These are phyloP conservation scores for Lytechinus pictus DNA, from an alignment of 35 echinoderm and acorn worm species.

Conservation along the genomic window DNA sequence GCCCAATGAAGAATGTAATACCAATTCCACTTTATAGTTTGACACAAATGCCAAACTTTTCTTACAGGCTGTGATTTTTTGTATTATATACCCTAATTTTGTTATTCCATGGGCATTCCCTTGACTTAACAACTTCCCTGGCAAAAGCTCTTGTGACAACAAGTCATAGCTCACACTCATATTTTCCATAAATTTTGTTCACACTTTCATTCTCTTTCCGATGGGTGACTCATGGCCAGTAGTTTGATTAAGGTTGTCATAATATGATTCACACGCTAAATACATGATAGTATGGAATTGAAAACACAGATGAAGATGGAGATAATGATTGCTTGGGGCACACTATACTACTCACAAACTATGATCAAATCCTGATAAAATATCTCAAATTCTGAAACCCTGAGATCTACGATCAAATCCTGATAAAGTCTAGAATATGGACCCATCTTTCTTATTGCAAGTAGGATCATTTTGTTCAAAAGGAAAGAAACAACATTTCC, in stretches of 20 bases:
- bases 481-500: no score
- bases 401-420: no score
- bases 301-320: background rate
- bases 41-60: background rate
- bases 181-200: background rate
- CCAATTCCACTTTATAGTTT: background rate
- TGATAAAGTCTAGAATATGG: no score
- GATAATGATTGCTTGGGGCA: background rate
- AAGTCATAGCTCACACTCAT: background rate
- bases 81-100: background rate
- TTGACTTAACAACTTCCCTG: background rate
- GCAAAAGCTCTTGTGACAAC: background rate
- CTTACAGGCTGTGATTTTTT: background rate
- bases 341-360: background rate
- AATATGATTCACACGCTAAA: background rate
- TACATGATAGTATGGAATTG: background rate
- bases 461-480: no score
- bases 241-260: background rate
- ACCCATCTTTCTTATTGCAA: no score
- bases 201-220: background rate
- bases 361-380: background rate
- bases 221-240: background rate
- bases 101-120: background rate
- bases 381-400: background rate
- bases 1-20: background rate